Evolutionary conservation across 1,140 invertebrate species (phyloP).

Genomic region (Trachymyrmex cornetzi): DNA sequence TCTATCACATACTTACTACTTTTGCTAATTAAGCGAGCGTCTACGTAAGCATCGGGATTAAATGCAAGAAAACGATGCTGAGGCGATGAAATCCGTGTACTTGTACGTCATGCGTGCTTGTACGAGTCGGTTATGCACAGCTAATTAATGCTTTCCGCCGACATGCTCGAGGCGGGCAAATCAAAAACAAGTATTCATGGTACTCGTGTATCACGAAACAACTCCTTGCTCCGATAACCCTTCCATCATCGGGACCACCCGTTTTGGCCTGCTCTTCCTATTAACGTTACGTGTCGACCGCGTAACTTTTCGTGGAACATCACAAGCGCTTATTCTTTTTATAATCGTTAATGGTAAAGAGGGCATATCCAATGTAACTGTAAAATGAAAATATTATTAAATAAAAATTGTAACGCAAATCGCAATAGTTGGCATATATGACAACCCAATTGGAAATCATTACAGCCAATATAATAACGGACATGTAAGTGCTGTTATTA

Average conservation of each 20-base stretch:
- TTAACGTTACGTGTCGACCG: constrained; percentile 30
- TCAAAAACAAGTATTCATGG: constrained; percentile 57
- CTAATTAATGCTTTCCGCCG: constrained; percentile 56
- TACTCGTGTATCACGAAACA: constrained; percentile 50
- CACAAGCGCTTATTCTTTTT: constrained; percentile 6
- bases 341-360: constrained; percentile 37
- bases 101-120: constrained; percentile 5
- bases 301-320: constrained; percentile 40
- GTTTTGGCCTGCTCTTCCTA: constrained; percentile 56
- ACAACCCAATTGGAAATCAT: constrained; percentile 27
- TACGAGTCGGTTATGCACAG: constrained; percentile 42
- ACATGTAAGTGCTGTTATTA: background rate
- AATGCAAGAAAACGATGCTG: constrained; percentile 30
- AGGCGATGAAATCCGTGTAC: constrained; percentile 44
- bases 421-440: background rate
- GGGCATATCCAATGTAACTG: constrained; percentile 8
- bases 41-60: background rate
- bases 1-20: background rate
- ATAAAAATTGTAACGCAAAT: background rate
- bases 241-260: constrained; percentile 74
- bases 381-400: constrained; percentile 33
- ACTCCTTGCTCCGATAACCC: constrained; percentile 72
- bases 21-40: constrained; percentile 1
- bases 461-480: background rate
- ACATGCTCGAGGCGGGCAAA: constrained; percentile 36